Conservation (phyloP, 2,797 vertebrate species). For the Decapterus maruadsi region DNA sequence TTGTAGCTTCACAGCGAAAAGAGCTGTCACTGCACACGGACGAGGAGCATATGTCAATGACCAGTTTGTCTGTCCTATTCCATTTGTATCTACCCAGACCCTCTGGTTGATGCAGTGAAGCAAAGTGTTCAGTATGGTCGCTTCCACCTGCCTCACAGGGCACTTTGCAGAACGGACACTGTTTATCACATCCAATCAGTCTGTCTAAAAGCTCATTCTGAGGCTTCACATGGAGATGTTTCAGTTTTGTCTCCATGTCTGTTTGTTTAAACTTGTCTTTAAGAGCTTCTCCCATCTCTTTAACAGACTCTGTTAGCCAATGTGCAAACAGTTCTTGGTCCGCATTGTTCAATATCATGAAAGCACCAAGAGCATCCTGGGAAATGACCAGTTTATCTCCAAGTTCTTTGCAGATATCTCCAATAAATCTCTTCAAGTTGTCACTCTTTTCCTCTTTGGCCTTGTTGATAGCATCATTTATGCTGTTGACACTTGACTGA, state of each 20-base stretch:
- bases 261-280: background rate
- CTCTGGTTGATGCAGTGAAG: no score
- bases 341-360: slow-evolving; percentile 69
- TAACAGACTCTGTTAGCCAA: slow-evolving; percentile 48
- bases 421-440: slow-evolving; percentile 61
- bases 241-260: background rate
- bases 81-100: no score
- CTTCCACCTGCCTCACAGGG: no score
- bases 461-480: slow-evolving; percentile 55
- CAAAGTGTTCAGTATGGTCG: no score
- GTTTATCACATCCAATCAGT: slow-evolving; percentile 78
- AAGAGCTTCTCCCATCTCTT: slow-evolving; percentile 48
- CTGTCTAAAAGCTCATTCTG: slow-evolving; percentile 70
- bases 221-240: slow-evolving; percentile 51
- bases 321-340: slow-evolving; percentile 61
- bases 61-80: rapidly evolving
- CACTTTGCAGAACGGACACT: slow-evolving; percentile 79
- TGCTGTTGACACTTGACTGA: slow-evolving; percentile 26
- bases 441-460: slow-evolving; percentile 9
- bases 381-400: slow-evolving; percentile 68
- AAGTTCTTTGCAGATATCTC: slow-evolving; percentile 67
- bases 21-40: rapidly evolving
- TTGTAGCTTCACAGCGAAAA: slow-evolving; percentile 24
- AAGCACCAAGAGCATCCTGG: slow-evolving; percentile 55
- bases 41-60: slow-evolving; percentile 60